Conservation (phyloP, 1,140 invertebrate genomes). For the Temnothorax longispinosus region DNA sequence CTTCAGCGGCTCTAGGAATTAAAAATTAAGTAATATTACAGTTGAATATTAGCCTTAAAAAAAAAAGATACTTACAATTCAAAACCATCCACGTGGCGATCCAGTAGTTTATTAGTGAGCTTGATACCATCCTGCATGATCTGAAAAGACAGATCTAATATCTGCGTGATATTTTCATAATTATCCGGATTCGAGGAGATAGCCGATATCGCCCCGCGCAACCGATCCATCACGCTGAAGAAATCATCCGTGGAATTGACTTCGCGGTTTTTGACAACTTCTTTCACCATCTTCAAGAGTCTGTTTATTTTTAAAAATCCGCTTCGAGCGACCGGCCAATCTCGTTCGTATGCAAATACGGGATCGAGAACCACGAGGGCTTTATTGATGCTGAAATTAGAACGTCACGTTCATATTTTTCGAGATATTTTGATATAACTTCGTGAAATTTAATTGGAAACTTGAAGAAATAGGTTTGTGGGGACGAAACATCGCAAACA, state of each 20-base stretch:
- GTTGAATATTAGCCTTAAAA: neutral
- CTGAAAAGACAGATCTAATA: slow-evolving; percentile 72
- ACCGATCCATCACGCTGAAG: slow-evolving; percentile 55
- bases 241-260: slow-evolving; percentile 22
- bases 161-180: slow-evolving; percentile 71
- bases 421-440: neutral
- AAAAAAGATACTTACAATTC: slow-evolving; percentile 39
- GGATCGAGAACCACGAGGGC: slow-evolving; percentile 74
- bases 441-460: neutral
- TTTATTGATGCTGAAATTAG: slow-evolving; percentile 76
- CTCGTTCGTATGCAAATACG: slow-evolving; percentile 72
- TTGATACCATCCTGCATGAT: slow-evolving; percentile 75
- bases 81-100: slow-evolving; percentile 62
- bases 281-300: slow-evolving; percentile 75
- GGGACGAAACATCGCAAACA: neutral
- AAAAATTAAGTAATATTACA: neutral
- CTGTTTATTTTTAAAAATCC: slow-evolving; percentile 75
- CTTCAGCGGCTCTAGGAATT: slow-evolving; percentile 69
- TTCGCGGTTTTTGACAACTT: slow-evolving; percentile 43
- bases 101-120: slow-evolving; percentile 75
- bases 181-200: slow-evolving; percentile 22
- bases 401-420: slow-evolving; percentile 10
- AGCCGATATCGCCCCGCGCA: slow-evolving; percentile 43
- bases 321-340: slow-evolving; percentile 73
- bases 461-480: neutral